phyloP scores from a whole-genome alignment of 2,113 vertebrate genomes.

The Phrynosoma blainvillii region DNA sequence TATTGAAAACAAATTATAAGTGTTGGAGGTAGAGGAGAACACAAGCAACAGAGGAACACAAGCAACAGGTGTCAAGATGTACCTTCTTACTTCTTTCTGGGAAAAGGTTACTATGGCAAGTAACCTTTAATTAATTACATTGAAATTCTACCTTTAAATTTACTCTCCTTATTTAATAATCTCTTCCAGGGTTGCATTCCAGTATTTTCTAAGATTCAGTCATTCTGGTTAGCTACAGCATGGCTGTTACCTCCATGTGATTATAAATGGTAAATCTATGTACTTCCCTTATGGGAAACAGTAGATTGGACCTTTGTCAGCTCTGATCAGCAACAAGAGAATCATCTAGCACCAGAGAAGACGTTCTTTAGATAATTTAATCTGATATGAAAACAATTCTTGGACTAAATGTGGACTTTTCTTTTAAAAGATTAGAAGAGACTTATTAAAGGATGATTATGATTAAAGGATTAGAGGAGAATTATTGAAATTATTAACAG shows the following conservation, averaged over 20 bases:
- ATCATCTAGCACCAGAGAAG: not conserved
- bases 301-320: not conserved
- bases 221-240: not conserved
- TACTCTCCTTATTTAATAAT: not conserved
- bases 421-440: not conserved
- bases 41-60: no score
- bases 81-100: not conserved
- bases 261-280: not conserved
- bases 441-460: not conserved
- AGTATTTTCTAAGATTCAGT: not conserved
- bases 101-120: not conserved
- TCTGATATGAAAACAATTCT: not conserved
- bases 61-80: not conserved
- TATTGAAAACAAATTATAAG: not conserved
- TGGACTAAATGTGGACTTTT: not conserved
- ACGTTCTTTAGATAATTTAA: not conserved
- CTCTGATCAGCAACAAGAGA: not conserved
- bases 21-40: not conserved
- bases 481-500: not conserved
- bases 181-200: not conserved
- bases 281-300: not conserved
- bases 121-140: not conserved
- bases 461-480: not conserved
- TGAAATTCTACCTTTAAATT: not conserved
- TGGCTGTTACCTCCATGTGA: not conserved